These are phyloP conservation scores for Rhopalosiphum maidis DNA, from an alignment of 1,140 invertebrate genomes.

Conservation along the genomic window DNA sequence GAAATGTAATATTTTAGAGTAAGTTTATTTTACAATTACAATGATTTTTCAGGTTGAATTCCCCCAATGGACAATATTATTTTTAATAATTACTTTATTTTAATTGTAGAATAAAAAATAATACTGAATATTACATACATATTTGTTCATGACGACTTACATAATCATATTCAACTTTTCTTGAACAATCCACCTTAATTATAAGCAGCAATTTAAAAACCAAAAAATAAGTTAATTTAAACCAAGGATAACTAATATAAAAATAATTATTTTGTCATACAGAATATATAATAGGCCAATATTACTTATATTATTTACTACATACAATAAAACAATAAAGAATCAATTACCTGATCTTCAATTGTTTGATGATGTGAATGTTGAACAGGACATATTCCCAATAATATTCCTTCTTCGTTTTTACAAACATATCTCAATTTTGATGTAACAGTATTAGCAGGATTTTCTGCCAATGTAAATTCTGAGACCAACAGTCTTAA, in stretches of 20 bases:
- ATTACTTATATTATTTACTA: not conserved
- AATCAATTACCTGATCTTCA: slow-evolving; percentile 87
- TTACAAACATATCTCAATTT: slow-evolving; percentile 86
- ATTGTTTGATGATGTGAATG: slow-evolving; percentile 96
- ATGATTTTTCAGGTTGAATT: not conserved
- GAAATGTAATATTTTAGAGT: not conserved
- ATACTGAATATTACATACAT: not conserved
- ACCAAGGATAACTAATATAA: not conserved
- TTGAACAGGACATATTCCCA: slow-evolving; percentile 82
- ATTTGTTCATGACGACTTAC: slow-evolving; percentile 67
- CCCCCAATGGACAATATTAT: not conserved
- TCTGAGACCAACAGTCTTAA: slow-evolving; percentile 95
- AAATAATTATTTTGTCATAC: not conserved
- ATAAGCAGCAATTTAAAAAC: slow-evolving; percentile 61
- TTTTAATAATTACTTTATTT: not conserved
- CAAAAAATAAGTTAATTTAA: slow-evolving; percentile 56
- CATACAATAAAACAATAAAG: not conserved
- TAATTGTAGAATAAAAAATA: not conserved
- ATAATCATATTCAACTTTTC: slow-evolving; percentile 75
- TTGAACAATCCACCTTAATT: slow-evolving; percentile 76
- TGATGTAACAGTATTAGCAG: slow-evolving; percentile 92
- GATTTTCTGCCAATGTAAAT: slow-evolving; percentile 94
- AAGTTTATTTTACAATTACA: not conserved
- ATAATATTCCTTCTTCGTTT: slow-evolving; percentile 85
- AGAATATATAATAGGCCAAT: not conserved